These are phyloP conservation scores for Notospermus geniculatus DNA, from an alignment of 1,140 invertebrate species.

Conservation along the genomic window DNA sequence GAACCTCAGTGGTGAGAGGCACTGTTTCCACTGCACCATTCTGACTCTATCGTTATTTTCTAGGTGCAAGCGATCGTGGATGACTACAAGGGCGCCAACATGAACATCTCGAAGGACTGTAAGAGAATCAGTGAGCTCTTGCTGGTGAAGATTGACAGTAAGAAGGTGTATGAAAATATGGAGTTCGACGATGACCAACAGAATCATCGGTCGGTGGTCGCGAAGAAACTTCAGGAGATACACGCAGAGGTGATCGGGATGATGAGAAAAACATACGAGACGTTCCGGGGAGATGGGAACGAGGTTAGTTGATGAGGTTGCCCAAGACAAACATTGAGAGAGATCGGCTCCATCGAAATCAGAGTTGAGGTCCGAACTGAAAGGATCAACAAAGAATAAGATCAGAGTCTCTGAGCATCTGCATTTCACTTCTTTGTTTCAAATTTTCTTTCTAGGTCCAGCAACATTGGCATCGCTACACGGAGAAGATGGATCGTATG, in stretches of 20 bases:
- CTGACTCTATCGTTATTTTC: no score
- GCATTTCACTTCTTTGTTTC: no score
- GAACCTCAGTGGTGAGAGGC: no score
- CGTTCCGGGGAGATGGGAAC: conserved; percentile 54
- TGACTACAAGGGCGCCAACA: conserved; percentile 75
- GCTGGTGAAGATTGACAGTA: conserved; percentile 65
- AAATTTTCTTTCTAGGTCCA: conserved; percentile 67
- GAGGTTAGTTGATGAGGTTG: conserved; percentile 33
- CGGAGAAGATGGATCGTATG: conserved; percentile 72
- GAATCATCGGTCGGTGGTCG: conserved; percentile 41
- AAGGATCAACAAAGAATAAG: no score
- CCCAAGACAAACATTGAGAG: no score
- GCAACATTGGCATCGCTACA: conserved; percentile 74
- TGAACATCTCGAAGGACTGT: conserved; percentile 71
- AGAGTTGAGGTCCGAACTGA: no score
- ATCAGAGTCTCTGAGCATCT: no score
- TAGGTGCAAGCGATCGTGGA: conserved; percentile 68
- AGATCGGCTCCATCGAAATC: neutral
- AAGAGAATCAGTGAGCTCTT: conserved; percentile 73
- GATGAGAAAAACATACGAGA: conserved; percentile 53
- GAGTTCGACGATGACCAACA: conserved; percentile 57
- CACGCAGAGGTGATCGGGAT: conserved; percentile 50
- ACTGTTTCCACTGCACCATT: no score
- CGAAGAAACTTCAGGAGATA: conserved; percentile 40
- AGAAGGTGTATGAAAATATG: conserved; percentile 55